These are phyloP conservation scores for Petrosia ficiformis DNA, from an alignment of 37 sponge, comb jelly and placozoan genomes.

Conservation along the genomic window DNA sequence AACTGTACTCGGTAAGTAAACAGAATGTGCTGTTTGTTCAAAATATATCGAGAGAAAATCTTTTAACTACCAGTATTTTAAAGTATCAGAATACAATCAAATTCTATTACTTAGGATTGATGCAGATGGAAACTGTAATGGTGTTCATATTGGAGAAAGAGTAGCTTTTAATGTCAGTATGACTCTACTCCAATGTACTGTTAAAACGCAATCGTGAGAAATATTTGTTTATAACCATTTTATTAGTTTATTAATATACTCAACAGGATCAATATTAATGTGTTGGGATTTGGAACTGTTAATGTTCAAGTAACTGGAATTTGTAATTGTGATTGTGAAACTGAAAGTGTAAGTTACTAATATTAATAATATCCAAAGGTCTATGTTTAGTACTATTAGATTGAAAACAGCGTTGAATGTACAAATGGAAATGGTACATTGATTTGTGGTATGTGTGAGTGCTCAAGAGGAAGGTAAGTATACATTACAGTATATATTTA, in stretches of 20 bases:
- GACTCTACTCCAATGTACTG: constrained; percentile 21
- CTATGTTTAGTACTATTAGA: no score
- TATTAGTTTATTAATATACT: neutral
- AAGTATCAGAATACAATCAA: no score
- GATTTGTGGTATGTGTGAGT: constrained; percentile 65
- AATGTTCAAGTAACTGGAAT: constrained; percentile 16
- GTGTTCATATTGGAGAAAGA: constrained; percentile 18
- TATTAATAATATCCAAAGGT: neutral
- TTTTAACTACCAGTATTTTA: no score
- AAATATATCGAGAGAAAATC: no score
- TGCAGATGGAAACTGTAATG: constrained; percentile 45
- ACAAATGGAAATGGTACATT: constrained; percentile 57
- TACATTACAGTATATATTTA: no score
- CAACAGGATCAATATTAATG: constrained; percentile 38
- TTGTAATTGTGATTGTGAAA: constrained; percentile 50
- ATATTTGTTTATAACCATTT: neutral
- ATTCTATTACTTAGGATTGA: no score
- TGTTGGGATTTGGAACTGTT: constrained; percentile 57
- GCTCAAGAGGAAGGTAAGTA: constrained; percentile 64
- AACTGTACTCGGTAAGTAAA: constrained; percentile 42
- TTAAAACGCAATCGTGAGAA: neutral
- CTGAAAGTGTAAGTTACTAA: constrained; percentile 13
- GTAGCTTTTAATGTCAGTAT: constrained; percentile 22
- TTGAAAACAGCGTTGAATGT: no score
- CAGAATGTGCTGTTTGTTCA: no score